Percentiles rank a stretch among this genome's conserved stretches.
phyloP scores from a whole-genome alignment of 2,797 vertebrate species.

The Fundulus diaphanus region DNA sequence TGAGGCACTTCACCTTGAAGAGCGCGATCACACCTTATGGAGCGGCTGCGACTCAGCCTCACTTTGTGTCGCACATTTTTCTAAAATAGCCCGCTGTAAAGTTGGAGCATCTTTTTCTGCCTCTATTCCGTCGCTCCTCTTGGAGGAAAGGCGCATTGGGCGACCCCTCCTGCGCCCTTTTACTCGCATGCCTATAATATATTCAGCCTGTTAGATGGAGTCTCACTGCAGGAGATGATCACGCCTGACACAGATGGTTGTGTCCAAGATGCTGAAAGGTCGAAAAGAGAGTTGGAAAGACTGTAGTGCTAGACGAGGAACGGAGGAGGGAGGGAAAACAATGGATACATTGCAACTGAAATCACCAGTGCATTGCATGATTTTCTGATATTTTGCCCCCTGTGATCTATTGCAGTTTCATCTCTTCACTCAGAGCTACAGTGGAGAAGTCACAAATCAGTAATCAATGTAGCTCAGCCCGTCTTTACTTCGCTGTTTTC shows the following conservation, averaged over 20 bases:
- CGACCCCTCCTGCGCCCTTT: background rate
- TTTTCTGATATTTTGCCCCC: background rate
- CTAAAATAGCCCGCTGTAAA: background rate
- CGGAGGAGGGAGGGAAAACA: background rate
- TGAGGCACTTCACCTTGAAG: conserved; percentile 21
- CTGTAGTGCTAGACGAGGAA: background rate
- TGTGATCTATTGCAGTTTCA: background rate
- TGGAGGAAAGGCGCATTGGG: background rate
- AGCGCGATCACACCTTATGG: conserved; percentile 33
- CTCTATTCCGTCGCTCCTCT: background rate
- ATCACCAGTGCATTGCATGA: background rate
- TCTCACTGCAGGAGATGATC: background rate
- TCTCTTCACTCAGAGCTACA: background rate
- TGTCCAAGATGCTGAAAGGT: background rate
- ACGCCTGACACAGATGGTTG: background rate
- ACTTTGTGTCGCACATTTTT: conserved; percentile 24
- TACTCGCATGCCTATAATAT: background rate
- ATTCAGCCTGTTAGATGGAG: conserved; percentile 2
- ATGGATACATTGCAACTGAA: background rate
- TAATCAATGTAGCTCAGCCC: background rate
- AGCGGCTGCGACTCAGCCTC: background rate
- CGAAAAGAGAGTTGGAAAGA: background rate
- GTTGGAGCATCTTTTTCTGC: background rate
- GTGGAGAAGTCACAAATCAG: background rate
- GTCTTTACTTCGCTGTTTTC: background rate